Conservation (phyloP, 2,797 vertebrate species). For the Chaenodraco wilsoni region DNA sequence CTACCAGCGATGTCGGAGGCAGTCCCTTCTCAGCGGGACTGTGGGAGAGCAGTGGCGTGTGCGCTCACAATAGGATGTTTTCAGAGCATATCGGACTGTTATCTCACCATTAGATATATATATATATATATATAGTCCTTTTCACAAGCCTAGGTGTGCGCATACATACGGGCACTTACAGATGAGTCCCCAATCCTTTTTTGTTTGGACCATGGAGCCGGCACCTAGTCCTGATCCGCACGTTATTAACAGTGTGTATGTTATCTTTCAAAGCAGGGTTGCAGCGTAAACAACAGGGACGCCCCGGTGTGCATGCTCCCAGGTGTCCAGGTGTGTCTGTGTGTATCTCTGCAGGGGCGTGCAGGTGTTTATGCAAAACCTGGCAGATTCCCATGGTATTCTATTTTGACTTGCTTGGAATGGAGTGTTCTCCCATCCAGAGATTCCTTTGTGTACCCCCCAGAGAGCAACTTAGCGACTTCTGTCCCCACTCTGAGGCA, state of each 20-base stretch:
- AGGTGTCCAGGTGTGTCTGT: constrained; percentile 18
- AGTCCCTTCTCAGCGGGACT: constrained; percentile 56
- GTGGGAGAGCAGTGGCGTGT: constrained; percentile 63
- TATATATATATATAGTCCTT: constrained; percentile 15
- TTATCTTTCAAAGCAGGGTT: constrained; percentile 54
- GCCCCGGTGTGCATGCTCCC: not conserved
- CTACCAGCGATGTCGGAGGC: constrained; percentile 66
- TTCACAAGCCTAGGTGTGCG: constrained; percentile 27
- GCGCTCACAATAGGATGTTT: constrained; percentile 52
- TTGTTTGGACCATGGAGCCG: constrained; percentile 39
- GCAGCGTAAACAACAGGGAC: constrained; percentile 22
- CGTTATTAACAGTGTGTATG: constrained; percentile 21
- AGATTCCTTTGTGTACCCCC: constrained; percentile 54
- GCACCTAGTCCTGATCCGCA: constrained; percentile 16
- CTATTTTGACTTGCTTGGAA: constrained; percentile 37
- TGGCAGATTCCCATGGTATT: constrained; percentile 25
- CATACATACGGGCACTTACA: not conserved
- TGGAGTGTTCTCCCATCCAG: constrained; percentile 27
- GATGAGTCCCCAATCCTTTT: constrained; percentile 24
- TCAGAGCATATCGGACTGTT: constrained; percentile 54
- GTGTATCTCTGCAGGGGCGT: constrained; percentile 17
- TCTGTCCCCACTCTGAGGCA: constrained; percentile 16
- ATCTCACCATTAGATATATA: constrained; percentile 39
- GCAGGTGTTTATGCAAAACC: constrained; percentile 26
- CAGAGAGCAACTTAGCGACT: constrained; percentile 35